Base-by-base conservation (phyloP, 2,113 vertebrate species). In the Xenopus laevis region DNA sequence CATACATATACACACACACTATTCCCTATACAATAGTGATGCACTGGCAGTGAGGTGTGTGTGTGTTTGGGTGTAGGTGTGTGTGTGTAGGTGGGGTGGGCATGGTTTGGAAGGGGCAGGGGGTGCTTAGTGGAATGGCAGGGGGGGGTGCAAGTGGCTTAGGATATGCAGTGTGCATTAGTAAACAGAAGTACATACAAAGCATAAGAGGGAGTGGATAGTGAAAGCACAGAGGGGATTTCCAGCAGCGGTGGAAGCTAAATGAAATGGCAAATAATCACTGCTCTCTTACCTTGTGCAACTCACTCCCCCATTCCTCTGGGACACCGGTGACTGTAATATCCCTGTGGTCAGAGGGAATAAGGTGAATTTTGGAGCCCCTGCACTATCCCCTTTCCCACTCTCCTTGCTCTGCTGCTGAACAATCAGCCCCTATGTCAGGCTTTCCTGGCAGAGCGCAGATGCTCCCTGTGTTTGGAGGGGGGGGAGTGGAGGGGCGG, bases 271-370 rank as follows among this genome's bases (percentile, higher is more conserved):
- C 6, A n/a, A 58, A 12, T 2, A 58, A 1, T 4, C 16, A 21
- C 5, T 23, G 13, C 40, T 40, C 20, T 13, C 71, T 64, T 72
- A 72, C 71, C 71, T 62, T 18, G 47, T 63, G 44, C 20, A 72
- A 62, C 47, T 64, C 47, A 72, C 46, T 72, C 21, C 46, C 71
- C 71, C 71, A 72, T 64, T 60, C 27, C 60, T 30, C 17, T 71
- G 45, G 1, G 5, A 8, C 16, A 15, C 21, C 2, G 33, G 58
- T 18, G 13, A 40, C 15, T 33, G 23, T 11, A 30, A 17, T 17
- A 44, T 70, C 68, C 30, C 18, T 7, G 27, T 67, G 15, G 9
- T 4, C 10, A 16, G 15, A 46, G 7, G 17, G 5, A 44, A 27
- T 9, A 16, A 20, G 33, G 16, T 15, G 16, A 50, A 13, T 50